These are phyloP conservation scores for Anoncus sp. DNA, from an alignment of 2,888 invertebrate genomes.

Conservation along the genomic window DNA sequence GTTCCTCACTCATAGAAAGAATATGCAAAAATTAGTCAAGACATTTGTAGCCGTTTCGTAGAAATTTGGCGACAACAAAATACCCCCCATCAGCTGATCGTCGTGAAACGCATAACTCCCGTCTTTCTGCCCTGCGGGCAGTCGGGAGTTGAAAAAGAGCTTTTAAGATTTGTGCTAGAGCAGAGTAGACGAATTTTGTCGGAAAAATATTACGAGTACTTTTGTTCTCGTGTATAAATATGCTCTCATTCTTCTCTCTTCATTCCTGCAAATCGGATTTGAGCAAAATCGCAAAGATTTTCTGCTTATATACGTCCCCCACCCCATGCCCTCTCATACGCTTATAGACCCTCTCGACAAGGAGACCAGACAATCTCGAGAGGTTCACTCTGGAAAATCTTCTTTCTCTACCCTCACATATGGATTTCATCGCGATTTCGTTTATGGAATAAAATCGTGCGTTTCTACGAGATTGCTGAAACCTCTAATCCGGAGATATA, in stretches of 20 bases:
- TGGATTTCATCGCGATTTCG: slow-evolving; percentile 38
- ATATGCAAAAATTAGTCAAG: too few relatives aligned
- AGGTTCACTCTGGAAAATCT: slow-evolving; percentile 11
- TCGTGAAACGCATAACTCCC: too few relatives aligned
- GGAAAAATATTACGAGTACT: background rate
- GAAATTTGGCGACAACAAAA: too few relatives aligned
- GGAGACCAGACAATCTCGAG: slow-evolving; percentile 8
- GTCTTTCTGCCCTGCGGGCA: too few relatives aligned
- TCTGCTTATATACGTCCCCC: background rate
- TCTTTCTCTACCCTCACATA: background rate
- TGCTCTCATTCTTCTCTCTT: background rate
- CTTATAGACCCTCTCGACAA: background rate
- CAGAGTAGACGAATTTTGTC: background rate
- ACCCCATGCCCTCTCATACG: slow-evolving; percentile 1
- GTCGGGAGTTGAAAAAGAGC: too few relatives aligned
- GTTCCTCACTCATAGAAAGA: too few relatives aligned
- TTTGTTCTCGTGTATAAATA: background rate
- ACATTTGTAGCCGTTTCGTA: too few relatives aligned
- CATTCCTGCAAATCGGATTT: background rate
- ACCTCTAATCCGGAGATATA: slow-evolving; percentile 1
- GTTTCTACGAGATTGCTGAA: slow-evolving; percentile 18
- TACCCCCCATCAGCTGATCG: too few relatives aligned
- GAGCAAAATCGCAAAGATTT: slow-evolving; percentile 2
- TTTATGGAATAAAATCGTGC: slow-evolving; percentile 35
- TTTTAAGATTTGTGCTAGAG: background rate